Percentiles rank a stretch among this genome's conserved stretches.
These are phyloP conservation scores for Gila orcuttii DNA, from an alignment of 2,113 vertebrate species.

Conservation along the genomic window DNA sequence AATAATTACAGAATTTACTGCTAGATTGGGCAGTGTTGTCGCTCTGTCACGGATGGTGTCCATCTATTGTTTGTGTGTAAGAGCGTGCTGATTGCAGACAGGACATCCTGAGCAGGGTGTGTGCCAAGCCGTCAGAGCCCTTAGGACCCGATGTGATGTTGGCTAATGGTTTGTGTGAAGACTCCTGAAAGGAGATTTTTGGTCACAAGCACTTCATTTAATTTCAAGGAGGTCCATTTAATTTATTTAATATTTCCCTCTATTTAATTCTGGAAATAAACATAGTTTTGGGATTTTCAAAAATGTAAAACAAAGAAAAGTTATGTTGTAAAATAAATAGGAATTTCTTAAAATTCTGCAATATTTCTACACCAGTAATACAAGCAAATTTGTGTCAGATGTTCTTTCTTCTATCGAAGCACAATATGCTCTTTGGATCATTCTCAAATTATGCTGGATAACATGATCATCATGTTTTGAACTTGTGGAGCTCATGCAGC, in stretches of 20 bases:
- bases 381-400: too few species aligned
- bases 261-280: not conserved
- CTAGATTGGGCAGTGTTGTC: not conserved
- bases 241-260: too few species aligned
- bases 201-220: not conserved
- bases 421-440: too few species aligned
- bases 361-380: too few species aligned
- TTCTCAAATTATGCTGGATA: too few species aligned
- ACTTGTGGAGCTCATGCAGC: not conserved
- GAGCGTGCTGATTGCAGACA: constrained; percentile 42
- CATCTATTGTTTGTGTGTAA: constrained; percentile 44
- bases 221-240: not conserved
- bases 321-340: not conserved
- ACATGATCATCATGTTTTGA: too few species aligned
- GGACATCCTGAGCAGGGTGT: constrained; percentile 57
- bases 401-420: too few species aligned
- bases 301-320: not conserved
- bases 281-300: not conserved
- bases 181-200: not conserved
- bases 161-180: not conserved
- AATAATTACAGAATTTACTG: not conserved
- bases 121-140: constrained; percentile 8
- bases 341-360: not conserved
- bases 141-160: constrained; percentile 2
- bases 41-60: not conserved